Conservation (phyloP, 2,888 invertebrate species). For the Stegophylla sp. region DNA sequence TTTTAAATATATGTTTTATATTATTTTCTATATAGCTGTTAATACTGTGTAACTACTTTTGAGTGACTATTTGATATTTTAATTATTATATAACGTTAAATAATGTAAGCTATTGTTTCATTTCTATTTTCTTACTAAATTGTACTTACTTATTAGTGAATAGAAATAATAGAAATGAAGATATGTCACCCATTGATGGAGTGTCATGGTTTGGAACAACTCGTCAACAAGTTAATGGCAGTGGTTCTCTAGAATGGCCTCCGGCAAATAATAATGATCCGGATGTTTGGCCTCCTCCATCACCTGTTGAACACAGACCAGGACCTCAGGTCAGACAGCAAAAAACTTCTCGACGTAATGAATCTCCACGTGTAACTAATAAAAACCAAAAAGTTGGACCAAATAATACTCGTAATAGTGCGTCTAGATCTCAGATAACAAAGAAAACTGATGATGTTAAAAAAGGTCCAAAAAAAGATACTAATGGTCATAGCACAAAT, state of each 20-base stretch:
- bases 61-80: no score
- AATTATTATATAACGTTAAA: no score
- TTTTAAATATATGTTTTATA: background rate
- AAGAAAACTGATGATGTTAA: conserved; percentile 59
- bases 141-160: conserved; percentile 23
- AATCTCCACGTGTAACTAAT: conserved; percentile 49
- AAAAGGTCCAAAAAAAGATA: conserved; percentile 61
- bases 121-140: background rate
- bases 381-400: conserved; percentile 59
- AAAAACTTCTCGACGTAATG: conserved; percentile 59
- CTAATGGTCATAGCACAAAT: conserved; percentile 60
- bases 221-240: conserved; percentile 45
- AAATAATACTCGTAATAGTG: conserved; percentile 58
- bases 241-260: conserved; percentile 65
- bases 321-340: conserved; percentile 56
- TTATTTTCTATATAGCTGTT: background rate
- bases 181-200: conserved; percentile 50
- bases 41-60: no score
- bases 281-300: conserved; percentile 88
- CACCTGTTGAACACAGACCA: conserved; percentile 74
- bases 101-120: no score
- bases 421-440: conserved; percentile 58
- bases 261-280: conserved; percentile 72
- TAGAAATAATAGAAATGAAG: conserved; percentile 52
- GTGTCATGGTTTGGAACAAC: conserved; percentile 53